A percentile compares a stretch with the other conserved stretches of the same genome.
Conservation (phyloP, 2,888 invertebrate genomes). For the Peribatodes rhomboidaria region DNA sequence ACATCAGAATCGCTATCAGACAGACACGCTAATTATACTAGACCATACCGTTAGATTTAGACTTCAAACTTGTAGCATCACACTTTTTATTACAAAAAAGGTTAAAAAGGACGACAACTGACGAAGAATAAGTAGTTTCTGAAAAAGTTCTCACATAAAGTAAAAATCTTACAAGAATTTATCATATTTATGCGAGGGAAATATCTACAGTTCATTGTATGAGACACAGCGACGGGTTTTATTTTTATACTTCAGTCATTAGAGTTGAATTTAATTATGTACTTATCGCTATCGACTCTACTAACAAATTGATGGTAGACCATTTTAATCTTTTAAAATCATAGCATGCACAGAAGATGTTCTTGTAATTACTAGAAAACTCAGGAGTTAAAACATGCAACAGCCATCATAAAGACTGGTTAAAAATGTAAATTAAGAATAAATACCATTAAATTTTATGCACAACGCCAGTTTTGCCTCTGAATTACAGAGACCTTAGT, state of each 20-base stretch:
- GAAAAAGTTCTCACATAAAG: constrained; percentile 48
- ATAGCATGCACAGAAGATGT: constrained; percentile 18
- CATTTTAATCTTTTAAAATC: constrained; percentile 7
- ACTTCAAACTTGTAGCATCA: too few species aligned
- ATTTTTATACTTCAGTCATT: constrained; percentile 13
- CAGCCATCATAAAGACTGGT: constrained; percentile 14
- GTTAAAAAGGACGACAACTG: too few species aligned
- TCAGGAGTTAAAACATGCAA: constrained; percentile 17
- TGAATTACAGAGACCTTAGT: constrained; percentile 16
- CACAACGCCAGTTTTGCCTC: constrained; percentile 6
- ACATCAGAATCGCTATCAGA: too few species aligned
- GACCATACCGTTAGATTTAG: too few species aligned
- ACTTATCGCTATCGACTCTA: constrained; percentile 3
- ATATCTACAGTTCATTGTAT: constrained; percentile 27
- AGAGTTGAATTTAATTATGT: constrained; percentile 1
- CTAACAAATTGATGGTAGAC: neutral
- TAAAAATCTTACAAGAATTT: constrained; percentile 18
- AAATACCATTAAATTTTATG: constrained; percentile 19
- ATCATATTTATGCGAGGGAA: constrained; percentile 22
- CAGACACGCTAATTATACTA: too few species aligned
- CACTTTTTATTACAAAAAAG: too few species aligned
- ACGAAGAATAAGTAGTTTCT: neutral
- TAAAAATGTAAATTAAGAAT: constrained; percentile 14
- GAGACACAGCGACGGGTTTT: constrained; percentile 7
- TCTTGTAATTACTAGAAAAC: constrained; percentile 19